Evolutionary conservation across 2,797 vertebrate species (phyloP).

Genomic region (Sparus aurata): DNA sequence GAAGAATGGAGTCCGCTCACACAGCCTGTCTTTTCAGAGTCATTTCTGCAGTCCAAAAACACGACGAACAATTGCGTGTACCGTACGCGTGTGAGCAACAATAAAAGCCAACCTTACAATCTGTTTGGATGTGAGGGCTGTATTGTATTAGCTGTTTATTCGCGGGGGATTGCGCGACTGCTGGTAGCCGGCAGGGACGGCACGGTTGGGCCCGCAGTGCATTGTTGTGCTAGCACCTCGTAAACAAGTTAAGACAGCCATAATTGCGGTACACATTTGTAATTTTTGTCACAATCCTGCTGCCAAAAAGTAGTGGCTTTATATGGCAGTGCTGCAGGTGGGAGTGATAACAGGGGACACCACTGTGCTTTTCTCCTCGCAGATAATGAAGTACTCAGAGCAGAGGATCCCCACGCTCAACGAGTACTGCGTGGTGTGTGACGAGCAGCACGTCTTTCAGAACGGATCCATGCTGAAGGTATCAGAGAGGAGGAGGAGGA

Average conservation of each 20-base stretch:
- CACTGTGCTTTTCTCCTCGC: constrained; percentile 56
- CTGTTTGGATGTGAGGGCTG: neutral
- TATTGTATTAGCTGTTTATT: neutral
- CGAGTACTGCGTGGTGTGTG: constrained; percentile 98
- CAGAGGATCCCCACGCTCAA: constrained; percentile 98
- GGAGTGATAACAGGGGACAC: constrained; percentile 55
- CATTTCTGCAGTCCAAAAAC: neutral
- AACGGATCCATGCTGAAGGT: constrained; percentile 99
- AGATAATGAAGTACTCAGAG: constrained; percentile 99
- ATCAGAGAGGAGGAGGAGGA: constrained; percentile 11
- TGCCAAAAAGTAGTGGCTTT: constrained; percentile 7
- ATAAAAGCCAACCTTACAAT: neutral
- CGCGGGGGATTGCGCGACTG: neutral
- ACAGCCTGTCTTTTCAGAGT: neutral
- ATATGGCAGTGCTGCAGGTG: constrained; percentile 23
- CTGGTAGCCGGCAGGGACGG: constrained; percentile 1
- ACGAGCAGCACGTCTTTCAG: constrained; percentile 99
- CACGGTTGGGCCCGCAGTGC: neutral
- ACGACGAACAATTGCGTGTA: neutral
- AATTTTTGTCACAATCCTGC: constrained; percentile 18
- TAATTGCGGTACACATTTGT: neutral
- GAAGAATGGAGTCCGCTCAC: constrained; percentile 3
- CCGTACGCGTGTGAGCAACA: neutral
- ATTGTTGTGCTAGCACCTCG: neutral
- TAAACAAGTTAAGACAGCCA: neutral